Percentiles rank a stretch among this genome's conserved stretches.
Evolutionary conservation across 1,140 invertebrate species (phyloP).

Genomic region (Agrypnia vestita): DNA sequence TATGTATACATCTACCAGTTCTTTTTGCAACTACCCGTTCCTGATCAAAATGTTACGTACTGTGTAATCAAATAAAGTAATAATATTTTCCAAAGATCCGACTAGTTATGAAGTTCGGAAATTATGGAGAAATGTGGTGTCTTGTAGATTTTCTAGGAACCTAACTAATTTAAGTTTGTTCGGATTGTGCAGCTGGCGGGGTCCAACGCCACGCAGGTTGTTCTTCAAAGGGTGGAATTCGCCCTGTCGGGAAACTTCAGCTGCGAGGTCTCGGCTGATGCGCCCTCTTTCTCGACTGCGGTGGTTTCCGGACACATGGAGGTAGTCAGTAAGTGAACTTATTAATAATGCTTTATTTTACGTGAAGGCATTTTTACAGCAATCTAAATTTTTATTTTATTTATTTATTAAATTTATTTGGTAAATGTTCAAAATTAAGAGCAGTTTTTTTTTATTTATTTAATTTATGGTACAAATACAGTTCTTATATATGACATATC

Average conservation of each 20-base stretch:
- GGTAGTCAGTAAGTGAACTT: slow-evolving; percentile 68
- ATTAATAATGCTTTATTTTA: not conserved
- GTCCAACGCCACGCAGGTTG: slow-evolving; percentile 80
- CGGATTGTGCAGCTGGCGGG: slow-evolving; percentile 72
- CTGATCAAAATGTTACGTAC: too few species aligned
- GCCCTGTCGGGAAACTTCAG: slow-evolving; percentile 79
- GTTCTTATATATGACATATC: too few species aligned
- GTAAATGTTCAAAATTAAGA: not conserved
- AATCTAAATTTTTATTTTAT: not conserved
- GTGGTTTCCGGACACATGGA: slow-evolving; percentile 71
- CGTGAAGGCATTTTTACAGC: not conserved
- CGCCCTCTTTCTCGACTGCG: slow-evolving; percentile 78
- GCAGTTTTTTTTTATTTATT: not conserved
- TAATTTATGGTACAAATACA: too few species aligned
- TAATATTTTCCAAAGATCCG: too few species aligned
- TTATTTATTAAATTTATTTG: not conserved
- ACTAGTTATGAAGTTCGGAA: too few species aligned
- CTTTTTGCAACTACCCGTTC: too few species aligned
- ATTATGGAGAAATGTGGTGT: too few species aligned
- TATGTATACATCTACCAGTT: too few species aligned
- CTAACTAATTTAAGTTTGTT: slow-evolving; percentile 31
- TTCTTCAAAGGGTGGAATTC: slow-evolving; percentile 77
- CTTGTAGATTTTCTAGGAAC: not conserved
- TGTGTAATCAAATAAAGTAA: too few species aligned
- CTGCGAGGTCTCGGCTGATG: slow-evolving; percentile 83